Evolutionary conservation across 1,140 invertebrate species (phyloP).

Genomic region (Sminthurides bifidus): DNA sequence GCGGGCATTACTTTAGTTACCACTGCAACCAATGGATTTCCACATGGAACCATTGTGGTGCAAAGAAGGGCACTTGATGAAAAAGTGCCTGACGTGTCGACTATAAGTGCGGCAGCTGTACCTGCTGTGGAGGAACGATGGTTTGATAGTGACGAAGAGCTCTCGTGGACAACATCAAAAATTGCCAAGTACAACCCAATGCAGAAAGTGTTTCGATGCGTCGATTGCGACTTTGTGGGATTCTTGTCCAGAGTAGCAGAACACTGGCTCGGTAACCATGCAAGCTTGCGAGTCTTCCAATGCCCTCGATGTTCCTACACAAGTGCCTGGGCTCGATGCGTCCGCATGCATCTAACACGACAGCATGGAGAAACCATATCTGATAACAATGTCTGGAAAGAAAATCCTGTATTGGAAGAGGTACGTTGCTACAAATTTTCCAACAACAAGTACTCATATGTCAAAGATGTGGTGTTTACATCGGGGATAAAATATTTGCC

Average conservation of each 20-base stretch:
- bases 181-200: constrained; percentile 57
- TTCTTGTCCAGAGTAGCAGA: constrained; percentile 65
- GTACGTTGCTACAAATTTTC: no score
- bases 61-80: constrained; percentile 27
- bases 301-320: constrained; percentile 57
- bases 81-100: no score
- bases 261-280: constrained; percentile 70
- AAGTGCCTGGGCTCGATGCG: constrained; percentile 60
- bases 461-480: no score
- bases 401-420: constrained; percentile 61
- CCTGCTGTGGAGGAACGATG: constrained; percentile 47
- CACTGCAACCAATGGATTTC: constrained; percentile 20
- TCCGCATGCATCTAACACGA: constrained; percentile 55
- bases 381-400: constrained; percentile 47
- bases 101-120: no score
- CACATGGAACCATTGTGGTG: constrained; percentile 28
- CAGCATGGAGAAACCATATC: constrained; percentile 44
- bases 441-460: no score
- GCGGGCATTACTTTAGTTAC: constrained; percentile 17
- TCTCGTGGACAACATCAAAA: constrained; percentile 57
- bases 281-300: constrained; percentile 53
- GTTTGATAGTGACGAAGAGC: constrained; percentile 52
- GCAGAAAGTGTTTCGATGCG: constrained; percentile 59
- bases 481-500: no score
- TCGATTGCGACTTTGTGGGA: constrained; percentile 63